Percentiles rank a stretch among this genome's conserved stretches.
These are phyloP conservation scores for Macrosoma leucophasiata DNA, from an alignment of 2,888 invertebrate genomes.

Conservation along the genomic window DNA sequence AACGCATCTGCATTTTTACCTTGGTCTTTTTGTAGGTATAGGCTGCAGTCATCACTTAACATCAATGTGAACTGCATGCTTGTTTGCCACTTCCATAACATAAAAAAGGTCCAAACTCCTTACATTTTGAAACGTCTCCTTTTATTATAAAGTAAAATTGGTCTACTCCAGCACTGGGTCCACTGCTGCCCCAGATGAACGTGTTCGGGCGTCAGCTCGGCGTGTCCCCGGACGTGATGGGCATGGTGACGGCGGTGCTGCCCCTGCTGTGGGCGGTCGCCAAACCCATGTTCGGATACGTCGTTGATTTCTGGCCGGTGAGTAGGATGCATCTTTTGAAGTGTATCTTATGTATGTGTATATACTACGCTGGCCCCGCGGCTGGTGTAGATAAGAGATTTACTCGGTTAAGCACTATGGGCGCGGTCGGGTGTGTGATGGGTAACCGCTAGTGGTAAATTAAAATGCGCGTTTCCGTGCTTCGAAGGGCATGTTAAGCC, in stretches of 20 bases:
- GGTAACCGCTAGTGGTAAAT: too few species aligned
- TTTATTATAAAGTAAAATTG: slow-evolving; percentile 13
- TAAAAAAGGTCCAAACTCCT: not conserved
- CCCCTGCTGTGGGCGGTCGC: slow-evolving; percentile 86
- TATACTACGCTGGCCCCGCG: too few species aligned
- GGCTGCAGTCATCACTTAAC: not conserved
- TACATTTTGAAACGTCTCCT: slow-evolving; percentile 4
- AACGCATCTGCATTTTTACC: too few species aligned
- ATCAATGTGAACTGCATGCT: not conserved
- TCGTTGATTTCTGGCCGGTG: slow-evolving; percentile 83
- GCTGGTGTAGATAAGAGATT: too few species aligned
- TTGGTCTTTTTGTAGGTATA: not conserved
- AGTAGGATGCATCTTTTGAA: slow-evolving; percentile 24
- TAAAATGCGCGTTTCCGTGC: too few species aligned
- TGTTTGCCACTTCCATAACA: not conserved
- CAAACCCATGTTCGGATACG: slow-evolving; percentile 84
- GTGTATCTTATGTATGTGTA: too few species aligned
- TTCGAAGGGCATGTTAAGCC: too few species aligned
- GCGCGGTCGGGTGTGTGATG: too few species aligned
- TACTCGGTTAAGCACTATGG: too few species aligned
- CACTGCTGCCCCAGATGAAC: slow-evolving; percentile 85
- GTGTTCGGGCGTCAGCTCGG: slow-evolving; percentile 88
- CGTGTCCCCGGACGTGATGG: slow-evolving; percentile 84
- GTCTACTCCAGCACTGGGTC: slow-evolving; percentile 80
- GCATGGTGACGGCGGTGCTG: slow-evolving; percentile 82